Evolutionary conservation across 2,113 vertebrate species (phyloP), one percentile per base, ranked within the genome.

Genomic region (Proteles cristata): DNA sequence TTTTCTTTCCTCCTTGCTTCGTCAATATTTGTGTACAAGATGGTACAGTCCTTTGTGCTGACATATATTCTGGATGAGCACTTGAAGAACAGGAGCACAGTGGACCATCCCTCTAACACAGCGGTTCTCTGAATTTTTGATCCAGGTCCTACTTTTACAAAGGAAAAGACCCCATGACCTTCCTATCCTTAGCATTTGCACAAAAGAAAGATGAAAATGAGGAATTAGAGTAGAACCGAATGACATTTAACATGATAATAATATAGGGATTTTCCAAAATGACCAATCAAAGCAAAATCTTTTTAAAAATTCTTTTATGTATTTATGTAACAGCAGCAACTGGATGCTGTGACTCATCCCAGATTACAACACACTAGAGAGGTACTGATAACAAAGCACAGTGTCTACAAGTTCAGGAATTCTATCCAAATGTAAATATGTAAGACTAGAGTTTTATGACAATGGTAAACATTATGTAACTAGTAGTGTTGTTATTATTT

Each of bases 1-100:
- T 82, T 82, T 87, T 53, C 97, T 90, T 39, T 68, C 82, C 93
- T 39, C 74, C 39, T 95, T 82, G 58, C 89, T 96, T 94, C 91
- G 31, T 85, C 5, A 53, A 17, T 77, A 76, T 45, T 94, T 90
- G 65, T 81, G 69, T n/a, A 94, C 23, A 86, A 95, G 87, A 80
- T 11, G 28, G 35, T 33, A 23, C 3, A 25, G 25, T 77, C 87
- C 25, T 95, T 80, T n/a, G 16, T 77, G 19, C 66, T 50, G 88
- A 77, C 61, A 65, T 80, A 95, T 26, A 71, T 95, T 85, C 93
- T 88, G 31, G 11, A 25, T 85, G 33, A 71, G 63, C 25, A 85
- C 85, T 50, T 58, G 88, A 92, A 94, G 65, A 31, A 90, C 11
- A 43, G 21, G 11, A 92, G 85, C 9, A 5, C 33, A 61, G 28